Evolutionary conservation across 2,797 vertebrate species (phyloP), one percentile per base, ranked within the genome.

Genomic region (Halcyon smyrnensis): DNA sequence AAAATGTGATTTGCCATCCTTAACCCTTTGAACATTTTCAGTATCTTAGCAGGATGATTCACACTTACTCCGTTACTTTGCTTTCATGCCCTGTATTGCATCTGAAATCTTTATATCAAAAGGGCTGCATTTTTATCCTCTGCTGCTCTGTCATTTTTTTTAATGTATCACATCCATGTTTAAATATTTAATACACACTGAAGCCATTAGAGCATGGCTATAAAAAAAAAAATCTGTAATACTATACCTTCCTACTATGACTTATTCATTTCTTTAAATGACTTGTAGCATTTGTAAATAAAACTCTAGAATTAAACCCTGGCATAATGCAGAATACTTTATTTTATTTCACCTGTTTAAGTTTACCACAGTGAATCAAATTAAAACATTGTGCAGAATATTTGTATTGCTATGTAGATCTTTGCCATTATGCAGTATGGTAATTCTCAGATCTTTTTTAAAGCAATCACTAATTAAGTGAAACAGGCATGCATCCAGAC

Each of bases 21-120:
- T 98, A 98, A 98, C 98, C 93, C 97, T 96, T 97, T 92, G 87
- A 96, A 64, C 37, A 71, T 21, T 36, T 74, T 82, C 82, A 94
- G 78, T 60, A 74, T 93, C 85, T 83, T 54, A 93, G 69, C 21
- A 93, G 46, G 54, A 68, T 56, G 86, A 97, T 92, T 94, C 86
- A 90, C 67, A 8, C 51, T 89, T 70, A 24, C 62, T 93, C 60
- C 23, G 50, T 77, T 93, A 90, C 79, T 81, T 51, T 93, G 86
- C 75, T 77, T 91, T 87, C 18, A 3, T 82, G 54, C 18, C 53
- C 43, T 62, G 69, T 50, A 32, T 64, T 54, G 48, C 53, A 62
- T 51, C 78, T 81, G 86, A 94, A 92, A 96, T 84, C 81, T 92
- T 89, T 79, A 56, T 16, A 81, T 43, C 77, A 81, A 63, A 94